Base-by-base conservation (phyloP, 1,140 invertebrate species). In the Mercenaria mercenaria region DNA sequence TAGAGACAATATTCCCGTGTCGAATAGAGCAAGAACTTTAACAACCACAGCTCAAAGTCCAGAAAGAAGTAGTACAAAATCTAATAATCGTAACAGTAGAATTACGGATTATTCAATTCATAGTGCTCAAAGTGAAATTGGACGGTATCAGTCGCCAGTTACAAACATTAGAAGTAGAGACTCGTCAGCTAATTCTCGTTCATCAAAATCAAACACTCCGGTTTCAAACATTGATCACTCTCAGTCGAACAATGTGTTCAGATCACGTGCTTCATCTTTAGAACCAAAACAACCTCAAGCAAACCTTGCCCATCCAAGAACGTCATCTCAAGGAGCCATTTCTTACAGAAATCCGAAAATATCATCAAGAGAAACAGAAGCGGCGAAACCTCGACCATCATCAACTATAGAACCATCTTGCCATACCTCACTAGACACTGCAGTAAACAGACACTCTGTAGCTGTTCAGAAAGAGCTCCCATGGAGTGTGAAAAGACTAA, bases 401-500 rank as follows among this genome's bases (percentile, higher is more conserved):
- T 13, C 39, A 29, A 29, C n/a, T n/a, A 56, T 37, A 32, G 32
- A 8, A n/a, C 29, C 39, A 4, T 1, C 32, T 43, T 8, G 76
- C n/a, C 56, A 41, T 10, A 81, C 20, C 11, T 69, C 86, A 29
- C 37, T 67, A 32, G 77, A 72, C 32, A 39, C 34, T 29, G 18
- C 79, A 37, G 59, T 76, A 13, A 84, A 26, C 2, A 81, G 56
- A 77, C 29, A 69, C 10, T 41, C 59, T 23, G 18, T 41, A 13
- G 34, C 1, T 26, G 39, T 52, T 52, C 37, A 76, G 29, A 83
- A 84, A 50, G 88, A 89, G 20, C 47, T 89, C 34, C 88, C 88
- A 43, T 89, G 88, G 88, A 89, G 88, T 84, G 88, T 89, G 6
- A 89, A 89, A 67, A 69, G 72, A 72, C 56, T 89, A 59, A 89